Conservation (phyloP, 2,888 invertebrate species). For the Epistrophe eligans region DNA sequence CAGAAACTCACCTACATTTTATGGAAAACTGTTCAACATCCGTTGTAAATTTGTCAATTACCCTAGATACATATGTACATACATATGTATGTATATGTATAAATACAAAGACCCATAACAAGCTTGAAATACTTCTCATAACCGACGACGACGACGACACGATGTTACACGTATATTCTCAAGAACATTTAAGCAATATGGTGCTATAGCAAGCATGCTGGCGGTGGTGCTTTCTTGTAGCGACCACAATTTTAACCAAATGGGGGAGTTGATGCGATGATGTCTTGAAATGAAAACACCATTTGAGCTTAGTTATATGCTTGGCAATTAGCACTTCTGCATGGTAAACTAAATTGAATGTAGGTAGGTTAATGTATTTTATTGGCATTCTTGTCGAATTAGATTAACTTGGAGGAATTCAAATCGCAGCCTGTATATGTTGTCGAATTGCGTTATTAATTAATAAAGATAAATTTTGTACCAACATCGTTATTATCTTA, state of each 20-base stretch:
- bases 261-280: not conserved
- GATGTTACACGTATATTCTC: conserved; percentile 5
- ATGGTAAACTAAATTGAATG: conserved; percentile 21
- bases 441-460: not conserved
- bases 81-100: not conserved
- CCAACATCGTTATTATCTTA: not conserved
- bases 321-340: conserved; percentile 53
- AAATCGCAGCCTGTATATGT: not conserved
- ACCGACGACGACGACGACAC: not conserved
- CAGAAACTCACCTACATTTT: conserved; percentile 24
- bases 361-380: conserved; percentile 1
- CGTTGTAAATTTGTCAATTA: conserved; percentile 68
- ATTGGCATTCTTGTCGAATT: conserved; percentile 44
- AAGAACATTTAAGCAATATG: conserved; percentile 36
- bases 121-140: not conserved
- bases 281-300: conserved; percentile 42
- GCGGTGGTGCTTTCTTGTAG: not conserved
- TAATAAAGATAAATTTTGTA: not conserved
- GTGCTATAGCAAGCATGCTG: not conserved
- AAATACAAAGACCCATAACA: not conserved
- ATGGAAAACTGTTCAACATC: conserved; percentile 29
- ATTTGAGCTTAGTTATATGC: conserved; percentile 15
- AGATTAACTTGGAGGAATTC: conserved; percentile 14
- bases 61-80: conserved; percentile 45
- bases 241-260: conserved; percentile 21